Evolutionary conservation across 2,113 vertebrate genomes (phyloP), one percentile per base, ranked within the genome.

Genomic region (Leucopsar rothschildi): DNA sequence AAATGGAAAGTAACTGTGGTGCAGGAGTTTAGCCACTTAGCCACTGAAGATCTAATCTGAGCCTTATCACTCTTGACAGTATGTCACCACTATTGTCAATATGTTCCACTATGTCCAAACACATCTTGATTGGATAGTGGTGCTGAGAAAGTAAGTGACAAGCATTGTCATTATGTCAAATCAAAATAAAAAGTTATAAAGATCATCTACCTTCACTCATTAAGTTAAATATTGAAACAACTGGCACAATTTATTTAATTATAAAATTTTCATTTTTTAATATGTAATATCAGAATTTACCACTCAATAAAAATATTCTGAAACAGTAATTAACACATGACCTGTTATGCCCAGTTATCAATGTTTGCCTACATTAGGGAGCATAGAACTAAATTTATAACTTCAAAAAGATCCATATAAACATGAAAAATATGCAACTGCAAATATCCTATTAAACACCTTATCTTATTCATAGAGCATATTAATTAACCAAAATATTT

Each of bases 401-500:
- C 4, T 25, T 64, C 7, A 57, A 68, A 76, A 83, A 59, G 9
- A 52, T 10, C 37, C 15, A 6, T 40, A 93, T 56, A 50, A 77
- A 64, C 15, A 71, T 69, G 28, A 77, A 90, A 88, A 88, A 69
- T 35, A 57, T 25, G 29, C 72, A 37, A 66, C 63, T 66, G 47
- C 31, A 96, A 96, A 69, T 13, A 56, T 23, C 25, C 83, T 66
- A 79, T 42, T 83, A 80, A 94, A 8, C 52, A 35, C 87, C 50
- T 55, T 83, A 90, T 92, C 44, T 78, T 42, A 52, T 68, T 64
- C 77, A 69, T 71, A 70, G 50, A 95, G 20, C 50, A 65, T 71
- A 76, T 70, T 90, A 93, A 92, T 80, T 61, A 64, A 76, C 50
- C 27, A 93, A 92, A 95, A 53, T 82, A 82, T 95, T 81, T 95